phyloP scores from a whole-genome alignment of 2,888 invertebrate genomes.

The Bimastos eiseni region DNA sequence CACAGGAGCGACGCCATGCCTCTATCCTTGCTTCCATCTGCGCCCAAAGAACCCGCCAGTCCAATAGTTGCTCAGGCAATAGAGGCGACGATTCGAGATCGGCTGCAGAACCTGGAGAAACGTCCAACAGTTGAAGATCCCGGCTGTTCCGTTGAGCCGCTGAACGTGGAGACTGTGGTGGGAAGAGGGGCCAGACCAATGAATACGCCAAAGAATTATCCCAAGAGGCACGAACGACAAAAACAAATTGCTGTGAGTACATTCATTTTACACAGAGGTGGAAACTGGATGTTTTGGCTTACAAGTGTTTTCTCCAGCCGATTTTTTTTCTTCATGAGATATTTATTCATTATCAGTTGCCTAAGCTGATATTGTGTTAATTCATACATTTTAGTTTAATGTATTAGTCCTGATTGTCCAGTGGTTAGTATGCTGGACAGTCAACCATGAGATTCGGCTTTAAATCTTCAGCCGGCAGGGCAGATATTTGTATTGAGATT shows the following conservation, averaged over 20 bases:
- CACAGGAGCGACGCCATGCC: not conserved
- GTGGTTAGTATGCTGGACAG: too few species aligned
- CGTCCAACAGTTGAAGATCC: not conserved
- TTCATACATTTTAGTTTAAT: not conserved
- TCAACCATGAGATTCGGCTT: too few species aligned
- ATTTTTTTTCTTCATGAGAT: not conserved
- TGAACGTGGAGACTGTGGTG: not conserved
- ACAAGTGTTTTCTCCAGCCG: not conserved
- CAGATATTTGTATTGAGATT: too few species aligned
- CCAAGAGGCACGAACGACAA: not conserved
- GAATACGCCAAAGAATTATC: not conserved
- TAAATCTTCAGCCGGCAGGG: too few species aligned
- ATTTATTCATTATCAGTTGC: not conserved
- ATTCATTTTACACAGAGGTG: too few species aligned
- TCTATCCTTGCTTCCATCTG: not conserved
- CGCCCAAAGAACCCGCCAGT: not conserved
- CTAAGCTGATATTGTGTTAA: not conserved
- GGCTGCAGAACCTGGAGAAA: not conserved
- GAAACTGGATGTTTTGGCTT: not conserved
- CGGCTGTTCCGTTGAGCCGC: not conserved
- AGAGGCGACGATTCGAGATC: not conserved
- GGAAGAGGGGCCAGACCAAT: not conserved
- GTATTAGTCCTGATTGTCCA: too few species aligned
- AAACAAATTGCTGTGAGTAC: not conserved
- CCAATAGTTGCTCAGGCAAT: not conserved